Percentiles rank a stretch among this genome's conserved stretches.
Conservation (phyloP, 1,140 invertebrate genomes). For the Mycetomoellerius zeteki region DNA sequence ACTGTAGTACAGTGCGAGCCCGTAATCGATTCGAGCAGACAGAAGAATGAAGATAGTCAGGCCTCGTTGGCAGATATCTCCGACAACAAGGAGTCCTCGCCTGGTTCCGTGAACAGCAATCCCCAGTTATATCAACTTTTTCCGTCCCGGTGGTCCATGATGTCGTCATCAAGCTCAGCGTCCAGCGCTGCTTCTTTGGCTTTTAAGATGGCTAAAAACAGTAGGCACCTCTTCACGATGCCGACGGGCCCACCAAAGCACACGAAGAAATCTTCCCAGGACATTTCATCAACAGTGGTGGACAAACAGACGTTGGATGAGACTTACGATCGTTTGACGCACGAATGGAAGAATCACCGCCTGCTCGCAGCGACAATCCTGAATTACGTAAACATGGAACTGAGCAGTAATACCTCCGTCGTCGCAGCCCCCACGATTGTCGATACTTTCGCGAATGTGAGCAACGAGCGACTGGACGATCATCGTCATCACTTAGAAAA, state of each 20-base stretch:
- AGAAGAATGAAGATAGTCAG: conserved; percentile 75
- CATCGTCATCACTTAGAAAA: conserved; percentile 42
- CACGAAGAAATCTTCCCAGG: conserved; percentile 63
- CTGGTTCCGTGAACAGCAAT: conserved; percentile 82
- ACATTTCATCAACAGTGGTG: not conserved
- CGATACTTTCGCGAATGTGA: conserved; percentile 59
- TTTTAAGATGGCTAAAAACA: conserved; percentile 66
- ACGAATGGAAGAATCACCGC: conserved; percentile 82
- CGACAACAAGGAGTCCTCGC: conserved; percentile 83
- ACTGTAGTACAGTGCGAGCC: conserved; percentile 77
- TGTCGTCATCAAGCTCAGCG: conserved; percentile 81
- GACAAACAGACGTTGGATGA: conserved; percentile 68
- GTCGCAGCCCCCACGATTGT: not conserved
- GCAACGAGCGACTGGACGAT: conserved; percentile 67
- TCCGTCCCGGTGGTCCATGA: conserved; percentile 77
- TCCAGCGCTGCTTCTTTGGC: conserved; percentile 79
- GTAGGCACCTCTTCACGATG: conserved; percentile 76
- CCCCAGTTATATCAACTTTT: conserved; percentile 72
- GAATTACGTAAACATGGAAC: conserved; percentile 75
- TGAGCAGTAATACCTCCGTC: not conserved
- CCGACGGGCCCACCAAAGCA: conserved; percentile 79
- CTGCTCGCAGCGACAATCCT: conserved; percentile 75
- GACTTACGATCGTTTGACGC: conserved; percentile 68
- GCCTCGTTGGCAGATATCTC: conserved; percentile 83
- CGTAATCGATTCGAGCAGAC: conserved; percentile 45